These are phyloP conservation scores for Labia minor DNA, from an alignment of 2,888 invertebrate genomes.

Conservation along the genomic window DNA sequence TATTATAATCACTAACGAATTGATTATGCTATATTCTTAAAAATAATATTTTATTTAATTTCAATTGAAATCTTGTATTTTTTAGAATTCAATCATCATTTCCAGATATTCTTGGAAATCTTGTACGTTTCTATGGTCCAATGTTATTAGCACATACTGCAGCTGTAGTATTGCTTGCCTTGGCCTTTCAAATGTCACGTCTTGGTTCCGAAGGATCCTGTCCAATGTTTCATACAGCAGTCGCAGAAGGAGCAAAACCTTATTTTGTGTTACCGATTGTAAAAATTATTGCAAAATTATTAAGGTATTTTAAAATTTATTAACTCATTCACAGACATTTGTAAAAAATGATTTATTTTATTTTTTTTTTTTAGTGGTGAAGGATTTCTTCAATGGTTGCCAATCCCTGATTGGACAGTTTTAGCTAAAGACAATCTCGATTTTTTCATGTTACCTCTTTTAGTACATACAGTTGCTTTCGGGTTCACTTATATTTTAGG, in stretches of 20 bases:
- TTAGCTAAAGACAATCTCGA: slow-evolving; percentile 28
- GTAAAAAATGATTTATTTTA: not conserved
- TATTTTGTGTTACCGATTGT: slow-evolving; percentile 44
- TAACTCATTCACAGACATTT: not conserved
- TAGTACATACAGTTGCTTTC: slow-evolving; percentile 51
- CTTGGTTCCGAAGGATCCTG: slow-evolving; percentile 34
- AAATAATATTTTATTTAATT: too few species aligned
- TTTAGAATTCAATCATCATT: slow-evolving; percentile 47
- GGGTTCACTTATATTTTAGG: slow-evolving; percentile 46
- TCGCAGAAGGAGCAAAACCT: slow-evolving; percentile 49
- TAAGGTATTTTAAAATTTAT: slow-evolving; percentile 35
- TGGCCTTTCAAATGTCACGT: slow-evolving; percentile 42
- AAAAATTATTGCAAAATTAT: slow-evolving; percentile 38
- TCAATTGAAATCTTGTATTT: too few species aligned
- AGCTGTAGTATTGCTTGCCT: slow-evolving; percentile 50
- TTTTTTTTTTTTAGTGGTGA: not conserved
- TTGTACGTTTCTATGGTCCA: slow-evolving; percentile 54
- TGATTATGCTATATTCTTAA: too few species aligned
- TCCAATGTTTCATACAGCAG: slow-evolving; percentile 45
- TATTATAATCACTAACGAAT: too few species aligned
- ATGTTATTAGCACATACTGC: slow-evolving; percentile 55
- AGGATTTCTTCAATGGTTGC: slow-evolving; percentile 20
- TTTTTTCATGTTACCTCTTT: slow-evolving; percentile 44
- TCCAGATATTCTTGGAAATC: slow-evolving; percentile 48
- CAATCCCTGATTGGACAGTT: slow-evolving; percentile 26